Base-by-base conservation (phyloP, 2,797 vertebrate genomes). In the Molossus molossus region DNA sequence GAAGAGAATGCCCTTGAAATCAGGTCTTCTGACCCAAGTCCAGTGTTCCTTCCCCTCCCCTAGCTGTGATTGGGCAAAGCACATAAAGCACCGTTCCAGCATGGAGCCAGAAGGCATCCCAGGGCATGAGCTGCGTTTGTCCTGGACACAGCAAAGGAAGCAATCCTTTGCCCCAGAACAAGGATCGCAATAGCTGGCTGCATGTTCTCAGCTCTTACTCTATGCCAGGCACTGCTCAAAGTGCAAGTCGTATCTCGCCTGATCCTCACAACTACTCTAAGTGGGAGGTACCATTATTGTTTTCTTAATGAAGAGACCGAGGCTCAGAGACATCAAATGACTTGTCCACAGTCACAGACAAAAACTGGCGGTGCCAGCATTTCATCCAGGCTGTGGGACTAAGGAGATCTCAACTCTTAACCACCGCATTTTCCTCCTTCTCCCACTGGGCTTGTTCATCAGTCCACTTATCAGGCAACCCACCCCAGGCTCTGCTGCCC, bases 401-500 rank as follows among this genome's bases (percentile, higher is more conserved):
- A 25, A 0, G 0, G n/a, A 73, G 60, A 73, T 45, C 89, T n/a
- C 10, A 27, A 77, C 86, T n/a, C 20, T 20, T 23, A 64, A 75
- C 82, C 48, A 12, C 88, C 58, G 27, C 12, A 5, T 45, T 48
- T 57, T 2, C 29, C 13, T 37, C 53, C 21, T 10, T 0, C 60
- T 84, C 92, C 75, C 88, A 13, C 23, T 0, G 57, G 53, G 53
- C 69, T 40, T 86, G 55, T 64, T 77, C 85, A 10, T 83, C 81
- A 29, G 73, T 20, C 21, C 86, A 64, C 80, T 58, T n/a, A 55
- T 86, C 90, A 60, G 55, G 79, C 93, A 57, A 72, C 73, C 69
- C 33, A 37, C 48, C 25, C 65, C 77, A 6, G 48, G 21, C 48
- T 67, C 83, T 8, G 45, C 40, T 9, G 9, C 79, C 87, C 80